Evolutionary conservation across 2,113 vertebrate species (phyloP).

Genomic region (Hemiscyllium ocellatum): DNA sequence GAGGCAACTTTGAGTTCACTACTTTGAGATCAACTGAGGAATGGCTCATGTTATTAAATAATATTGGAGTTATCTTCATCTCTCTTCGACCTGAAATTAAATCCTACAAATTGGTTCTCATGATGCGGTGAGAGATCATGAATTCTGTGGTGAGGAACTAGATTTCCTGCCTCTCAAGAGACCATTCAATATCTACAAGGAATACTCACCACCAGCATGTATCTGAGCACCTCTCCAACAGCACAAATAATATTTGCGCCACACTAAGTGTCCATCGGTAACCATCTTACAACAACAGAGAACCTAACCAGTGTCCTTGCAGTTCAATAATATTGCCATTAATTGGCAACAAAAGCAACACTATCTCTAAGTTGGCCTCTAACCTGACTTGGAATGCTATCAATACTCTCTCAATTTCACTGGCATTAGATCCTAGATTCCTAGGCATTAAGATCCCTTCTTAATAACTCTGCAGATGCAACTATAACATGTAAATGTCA

Average conservation of each 20-base stretch:
- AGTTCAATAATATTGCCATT: no score
- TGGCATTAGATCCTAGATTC: neutral
- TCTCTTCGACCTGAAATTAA: neutral
- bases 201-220: neutral
- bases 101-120: neutral
- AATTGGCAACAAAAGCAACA: no score
- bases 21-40: neutral
- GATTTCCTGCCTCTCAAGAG: neutral
- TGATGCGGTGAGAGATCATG: no score
- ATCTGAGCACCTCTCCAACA: neutral
- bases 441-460: neutral
- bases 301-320: no score
- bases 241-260: no score
- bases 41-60: neutral
- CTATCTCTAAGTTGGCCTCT: no score
- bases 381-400: neutral
- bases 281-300: no score
- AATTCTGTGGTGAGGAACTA: no score
- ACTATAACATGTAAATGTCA: neutral
- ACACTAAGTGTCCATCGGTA: no score
- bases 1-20: neutral
- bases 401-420: neutral
- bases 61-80: neutral
- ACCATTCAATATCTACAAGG: neutral
- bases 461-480: neutral